These are phyloP conservation scores for Poeciliopsis occidentalis DNA, from an alignment of 2,113 vertebrate genomes.

Conservation along the genomic window DNA sequence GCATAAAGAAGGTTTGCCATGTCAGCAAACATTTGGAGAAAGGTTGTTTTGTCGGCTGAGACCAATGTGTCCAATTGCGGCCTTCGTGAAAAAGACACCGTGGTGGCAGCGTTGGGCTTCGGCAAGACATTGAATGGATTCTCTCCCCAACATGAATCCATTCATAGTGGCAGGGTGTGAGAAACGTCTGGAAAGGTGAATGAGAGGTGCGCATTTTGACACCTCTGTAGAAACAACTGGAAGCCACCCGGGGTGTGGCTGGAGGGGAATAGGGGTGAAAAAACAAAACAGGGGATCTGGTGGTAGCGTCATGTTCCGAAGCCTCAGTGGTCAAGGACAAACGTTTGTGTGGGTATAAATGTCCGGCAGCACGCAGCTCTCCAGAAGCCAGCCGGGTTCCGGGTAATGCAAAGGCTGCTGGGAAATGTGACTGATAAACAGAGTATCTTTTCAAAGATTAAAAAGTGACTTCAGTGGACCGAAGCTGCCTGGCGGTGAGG, in stretches of 20 bases:
- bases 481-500: background rate
- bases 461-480: background rate
- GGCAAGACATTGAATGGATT: too few relatives aligned
- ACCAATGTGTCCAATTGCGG: too few relatives aligned
- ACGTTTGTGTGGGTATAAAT: conserved; percentile 9
- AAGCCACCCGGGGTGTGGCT: background rate
- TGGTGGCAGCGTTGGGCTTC: too few relatives aligned
- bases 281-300: conserved; percentile 41
- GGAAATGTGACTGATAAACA: background rate
- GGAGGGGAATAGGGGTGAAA: background rate
- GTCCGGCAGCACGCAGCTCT: conserved; percentile 6
- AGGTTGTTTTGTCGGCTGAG: too few relatives aligned
- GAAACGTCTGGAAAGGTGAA: conserved; percentile 10
- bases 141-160: background rate
- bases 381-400: background rate
- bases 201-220: conserved; percentile 22
- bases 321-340: conserved; percentile 69
- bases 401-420: background rate
- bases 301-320: conserved; percentile 54
- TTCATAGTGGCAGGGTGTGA: background rate
- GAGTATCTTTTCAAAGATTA: background rate
- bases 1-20: too few relatives aligned
- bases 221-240: background rate
- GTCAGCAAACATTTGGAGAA: too few relatives aligned
- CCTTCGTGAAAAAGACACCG: too few relatives aligned